Evolutionary conservation across 2,888 invertebrate genomes (phyloP).

Genomic region (Drosophila mayaguana): DNA sequence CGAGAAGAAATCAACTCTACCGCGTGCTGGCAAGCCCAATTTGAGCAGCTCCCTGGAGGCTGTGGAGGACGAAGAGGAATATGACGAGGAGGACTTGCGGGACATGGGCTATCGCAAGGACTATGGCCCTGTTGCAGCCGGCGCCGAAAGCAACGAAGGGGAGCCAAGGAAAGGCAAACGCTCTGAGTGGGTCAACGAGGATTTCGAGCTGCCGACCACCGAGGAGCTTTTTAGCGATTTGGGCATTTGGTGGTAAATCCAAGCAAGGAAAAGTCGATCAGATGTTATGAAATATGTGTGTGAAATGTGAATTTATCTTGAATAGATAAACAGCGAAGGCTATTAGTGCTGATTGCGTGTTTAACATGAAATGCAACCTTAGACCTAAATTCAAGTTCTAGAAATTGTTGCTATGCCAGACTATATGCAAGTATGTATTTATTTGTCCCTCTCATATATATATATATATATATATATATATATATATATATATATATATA

Average conservation of each 20-base stretch:
- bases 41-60: constrained; percentile 74
- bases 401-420: background rate
- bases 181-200: constrained; percentile 82
- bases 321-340: background rate
- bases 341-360: background rate
- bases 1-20: constrained; percentile 22
- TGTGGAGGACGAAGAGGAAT: constrained; percentile 80
- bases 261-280: background rate
- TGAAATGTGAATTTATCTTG: constrained; percentile 19
- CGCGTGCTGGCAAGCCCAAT: constrained; percentile 21
- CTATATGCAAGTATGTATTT: background rate
- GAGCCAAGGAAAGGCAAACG: constrained; percentile 34
- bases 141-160: constrained; percentile 6
- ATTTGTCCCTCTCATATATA: too few relatives aligned
- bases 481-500: too few relatives aligned
- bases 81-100: constrained; percentile 80
- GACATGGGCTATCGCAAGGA: constrained; percentile 79
- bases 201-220: constrained; percentile 80
- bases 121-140: constrained; percentile 51
- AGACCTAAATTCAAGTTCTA: too few relatives aligned
- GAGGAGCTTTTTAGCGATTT: constrained; percentile 82
- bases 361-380: background rate
- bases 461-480: too few relatives aligned
- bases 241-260: constrained; percentile 82
- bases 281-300: constrained; percentile 24